Conservation (phyloP, 2,888 invertebrate genomes). For the Cremastobaeus sp. region DNA sequence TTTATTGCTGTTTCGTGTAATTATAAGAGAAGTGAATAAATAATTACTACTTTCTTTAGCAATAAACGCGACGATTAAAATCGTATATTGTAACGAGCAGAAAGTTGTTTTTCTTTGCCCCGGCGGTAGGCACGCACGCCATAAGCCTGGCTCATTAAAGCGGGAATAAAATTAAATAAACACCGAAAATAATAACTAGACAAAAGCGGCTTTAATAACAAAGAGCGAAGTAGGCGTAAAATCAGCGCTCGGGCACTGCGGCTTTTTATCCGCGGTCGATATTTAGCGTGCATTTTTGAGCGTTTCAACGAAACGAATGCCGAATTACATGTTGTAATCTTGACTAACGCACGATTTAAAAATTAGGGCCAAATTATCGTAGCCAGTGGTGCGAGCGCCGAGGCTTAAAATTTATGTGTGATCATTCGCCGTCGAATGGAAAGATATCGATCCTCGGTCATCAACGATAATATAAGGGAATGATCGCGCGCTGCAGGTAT, state of each 20-base stretch:
- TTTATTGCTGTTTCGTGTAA: conserved; percentile 46
- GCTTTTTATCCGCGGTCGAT: neutral
- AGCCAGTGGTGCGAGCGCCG: conserved; percentile 54
- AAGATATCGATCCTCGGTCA: conserved; percentile 61
- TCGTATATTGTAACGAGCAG: conserved; percentile 52
- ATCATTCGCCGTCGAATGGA: conserved; percentile 61
- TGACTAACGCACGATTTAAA: conserved; percentile 50
- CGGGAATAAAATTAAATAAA: no score
- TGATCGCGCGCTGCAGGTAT: conserved; percentile 66
- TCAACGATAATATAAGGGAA: conserved; percentile 68
- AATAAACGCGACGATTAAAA: conserved; percentile 54
- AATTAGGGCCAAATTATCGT: conserved; percentile 60
- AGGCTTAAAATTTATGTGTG: conserved; percentile 64
- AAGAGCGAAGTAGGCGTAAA: no score
- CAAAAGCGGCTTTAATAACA: no score
- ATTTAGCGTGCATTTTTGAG: conserved; percentile 18
- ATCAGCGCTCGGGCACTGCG: no score
- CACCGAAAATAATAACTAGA: no score
- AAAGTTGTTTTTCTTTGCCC: conserved; percentile 46
- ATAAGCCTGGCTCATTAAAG: no score
- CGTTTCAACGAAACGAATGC: conserved; percentile 48
- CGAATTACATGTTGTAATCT: conserved; percentile 47
- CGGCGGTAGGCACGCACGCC: neutral
- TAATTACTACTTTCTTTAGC: conserved; percentile 54
- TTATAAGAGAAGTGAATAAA: conserved; percentile 47